phyloP scores from a whole-genome alignment of 2,888 invertebrate species.

The Augiades crinisus region DNA sequence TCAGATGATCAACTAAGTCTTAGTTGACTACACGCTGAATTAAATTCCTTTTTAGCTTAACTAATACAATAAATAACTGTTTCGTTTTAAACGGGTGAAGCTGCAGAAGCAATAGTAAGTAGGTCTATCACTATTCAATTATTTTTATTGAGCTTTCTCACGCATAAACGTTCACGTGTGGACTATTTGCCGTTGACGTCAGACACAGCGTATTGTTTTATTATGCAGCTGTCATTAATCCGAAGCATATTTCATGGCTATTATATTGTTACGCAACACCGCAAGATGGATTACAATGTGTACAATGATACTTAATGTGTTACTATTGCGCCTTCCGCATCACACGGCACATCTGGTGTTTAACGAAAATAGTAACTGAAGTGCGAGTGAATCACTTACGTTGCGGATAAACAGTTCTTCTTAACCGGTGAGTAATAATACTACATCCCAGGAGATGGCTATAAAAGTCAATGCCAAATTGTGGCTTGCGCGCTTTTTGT shows the following conservation, averaged over 20 bases:
- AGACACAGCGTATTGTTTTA: constrained; percentile 1
- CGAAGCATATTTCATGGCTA: constrained; percentile 11
- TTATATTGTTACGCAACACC: constrained; percentile 14
- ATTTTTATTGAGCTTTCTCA: constrained; percentile 34
- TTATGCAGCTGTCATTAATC: constrained; percentile 15
- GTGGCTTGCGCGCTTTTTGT: not conserved
- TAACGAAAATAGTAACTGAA: constrained; percentile 7
- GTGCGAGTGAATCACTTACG: constrained; percentile 6
- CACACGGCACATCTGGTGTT: constrained; percentile 8
- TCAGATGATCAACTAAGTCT: too few relatives aligned
- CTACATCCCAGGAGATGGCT: constrained; percentile 27
- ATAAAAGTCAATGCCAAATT: constrained; percentile 34
- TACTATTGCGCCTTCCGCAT: constrained; percentile 9
- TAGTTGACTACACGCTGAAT: too few relatives aligned
- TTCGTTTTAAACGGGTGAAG: too few relatives aligned
- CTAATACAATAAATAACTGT: too few relatives aligned
- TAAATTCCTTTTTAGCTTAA: too few relatives aligned
- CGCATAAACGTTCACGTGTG: constrained; percentile 27
- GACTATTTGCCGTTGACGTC: constrained; percentile 27
- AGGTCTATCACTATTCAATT: too few relatives aligned
- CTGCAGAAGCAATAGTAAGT: too few relatives aligned
- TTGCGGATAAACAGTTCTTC: constrained; percentile 3
- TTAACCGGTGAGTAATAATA: constrained; percentile 5
- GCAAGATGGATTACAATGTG: constrained; percentile 12
- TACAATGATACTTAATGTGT: constrained; percentile 9